Base-by-base conservation (phyloP, 2,113 vertebrate species). In the Chloebia gouldiae region DNA sequence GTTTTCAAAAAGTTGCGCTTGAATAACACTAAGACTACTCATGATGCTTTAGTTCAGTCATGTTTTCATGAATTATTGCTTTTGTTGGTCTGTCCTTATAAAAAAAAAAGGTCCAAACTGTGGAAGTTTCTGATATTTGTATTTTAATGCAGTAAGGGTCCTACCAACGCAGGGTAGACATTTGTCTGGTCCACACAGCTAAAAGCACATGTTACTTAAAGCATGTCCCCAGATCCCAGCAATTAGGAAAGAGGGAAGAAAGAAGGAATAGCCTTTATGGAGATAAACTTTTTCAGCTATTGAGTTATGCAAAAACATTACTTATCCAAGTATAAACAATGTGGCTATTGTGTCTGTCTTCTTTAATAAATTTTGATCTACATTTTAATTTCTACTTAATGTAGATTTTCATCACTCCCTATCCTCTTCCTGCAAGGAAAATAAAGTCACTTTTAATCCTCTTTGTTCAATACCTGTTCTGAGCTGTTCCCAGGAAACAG, bases 211-310 rank as follows among this genome's bases (percentile, higher is more conserved):
- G 4, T 68, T 73, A 68, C 39, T 33, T 59, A 87, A 40, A 75
- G 4, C 21, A 70, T 2, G 7, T 63, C 6, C 11, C 15, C 30
- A 54, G 5, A 45, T 3, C 1, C 9, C 23, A 71, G 8, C 3
- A 79, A 51, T 21, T 45, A 50, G 25, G 49, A 85, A 84, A 79
- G 15, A 78, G 24, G 10, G 47, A 83, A 81, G 19, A 23, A 82
- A 35, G 40, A 73, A 65, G 25, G 19, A 78, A 53, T 12, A 39
- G 1, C 15, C 9, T 50, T 28, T 63, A 27, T 49, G 28, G 4
- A 27, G 3, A 73, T 27, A 20, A 76, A 35, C 2, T 2, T 71
- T 30, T 76, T 76, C 49, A 69, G 24, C 11, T 73, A n/a, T 60
- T 33, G 27, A 15, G n/a, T 35, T 33, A 6, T 17, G 15, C 22